Evolutionary conservation across 2,113 vertebrate genomes (phyloP).

Genomic region (Xiphophorus hellerii): DNA sequence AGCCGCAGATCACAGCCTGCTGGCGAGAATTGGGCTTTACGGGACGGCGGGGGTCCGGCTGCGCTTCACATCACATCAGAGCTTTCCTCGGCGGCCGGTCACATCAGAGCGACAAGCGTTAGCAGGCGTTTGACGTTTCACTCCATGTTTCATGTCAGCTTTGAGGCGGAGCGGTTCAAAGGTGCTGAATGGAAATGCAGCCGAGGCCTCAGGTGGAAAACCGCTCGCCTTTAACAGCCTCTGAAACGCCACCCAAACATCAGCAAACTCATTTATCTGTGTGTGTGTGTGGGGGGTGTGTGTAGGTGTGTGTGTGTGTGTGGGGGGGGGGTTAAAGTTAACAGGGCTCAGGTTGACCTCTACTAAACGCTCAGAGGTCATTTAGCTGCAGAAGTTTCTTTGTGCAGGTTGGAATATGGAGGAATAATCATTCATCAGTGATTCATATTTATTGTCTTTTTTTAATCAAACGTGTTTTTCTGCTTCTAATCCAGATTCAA

Average conservation of each 20-base stretch:
- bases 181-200: slow-evolving; percentile 46
- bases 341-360: not conserved
- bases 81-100: slow-evolving; percentile 28
- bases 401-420: no score
- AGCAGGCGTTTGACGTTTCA: slow-evolving; percentile 54
- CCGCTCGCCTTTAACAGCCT: slow-evolving; percentile 24
- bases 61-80: slow-evolving; percentile 47
- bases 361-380: no score
- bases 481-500: no score
- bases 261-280: slow-evolving; percentile 30
- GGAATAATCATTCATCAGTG: no score
- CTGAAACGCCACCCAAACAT: slow-evolving; percentile 52
- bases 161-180: slow-evolving; percentile 48
- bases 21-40: slow-evolving; percentile 35
- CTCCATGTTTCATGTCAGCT: slow-evolving; percentile 58
- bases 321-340: not conserved
- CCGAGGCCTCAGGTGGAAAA: slow-evolving; percentile 46
- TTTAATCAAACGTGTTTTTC: no score
- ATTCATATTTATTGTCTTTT: no score
- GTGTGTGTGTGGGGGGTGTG: not conserved
- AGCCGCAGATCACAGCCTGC: slow-evolving; percentile 25
- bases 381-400: no score
- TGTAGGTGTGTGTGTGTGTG: not conserved
- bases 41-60: slow-evolving; percentile 27
- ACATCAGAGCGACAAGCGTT: slow-evolving; percentile 63